Percentiles rank a stretch among this genome's conserved stretches.
Conservation (phyloP, 2,797 vertebrate genomes). For the Pogonophryne albipinna region DNA sequence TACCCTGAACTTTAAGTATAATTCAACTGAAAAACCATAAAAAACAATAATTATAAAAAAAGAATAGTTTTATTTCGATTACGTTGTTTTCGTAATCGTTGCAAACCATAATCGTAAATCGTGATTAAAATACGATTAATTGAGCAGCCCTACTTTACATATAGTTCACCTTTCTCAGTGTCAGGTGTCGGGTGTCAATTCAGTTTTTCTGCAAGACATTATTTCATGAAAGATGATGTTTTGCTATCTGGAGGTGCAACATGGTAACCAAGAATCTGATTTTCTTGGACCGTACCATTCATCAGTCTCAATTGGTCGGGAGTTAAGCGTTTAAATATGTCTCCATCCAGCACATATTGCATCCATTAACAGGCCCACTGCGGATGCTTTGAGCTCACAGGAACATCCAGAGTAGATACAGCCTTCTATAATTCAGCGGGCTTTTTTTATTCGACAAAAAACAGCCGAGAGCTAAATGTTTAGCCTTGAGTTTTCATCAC, state of each 20-base stretch:
- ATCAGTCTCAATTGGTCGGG: conserved; percentile 40
- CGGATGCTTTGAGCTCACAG: conserved; percentile 32
- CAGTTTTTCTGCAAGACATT: not conserved
- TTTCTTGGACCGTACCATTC: conserved; percentile 23
- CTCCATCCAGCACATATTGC: conserved; percentile 50
- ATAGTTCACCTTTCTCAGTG: not conserved
- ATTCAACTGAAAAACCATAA: no score
- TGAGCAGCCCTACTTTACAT: no score
- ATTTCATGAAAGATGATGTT: not conserved
- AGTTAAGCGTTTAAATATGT: conserved; percentile 49
- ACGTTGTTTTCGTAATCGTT: no score
- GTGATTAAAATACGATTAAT: no score
- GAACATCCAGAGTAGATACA: conserved; percentile 36
- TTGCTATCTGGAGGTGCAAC: not conserved
- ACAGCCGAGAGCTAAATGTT: conserved; percentile 33
- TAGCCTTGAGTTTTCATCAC: conserved; percentile 32
- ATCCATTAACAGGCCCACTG: conserved; percentile 42
- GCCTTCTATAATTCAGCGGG: conserved; percentile 48
- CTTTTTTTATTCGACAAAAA: conserved; percentile 13
- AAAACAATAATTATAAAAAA: no score
- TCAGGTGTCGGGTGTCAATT: not conserved
- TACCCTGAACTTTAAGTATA: no score
- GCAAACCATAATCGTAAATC: no score
- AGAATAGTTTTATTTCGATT: no score
- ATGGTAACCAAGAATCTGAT: not conserved